These are phyloP conservation scores for Ethmia dodecea DNA, from an alignment of 2,888 invertebrate genomes.

Conservation along the genomic window DNA sequence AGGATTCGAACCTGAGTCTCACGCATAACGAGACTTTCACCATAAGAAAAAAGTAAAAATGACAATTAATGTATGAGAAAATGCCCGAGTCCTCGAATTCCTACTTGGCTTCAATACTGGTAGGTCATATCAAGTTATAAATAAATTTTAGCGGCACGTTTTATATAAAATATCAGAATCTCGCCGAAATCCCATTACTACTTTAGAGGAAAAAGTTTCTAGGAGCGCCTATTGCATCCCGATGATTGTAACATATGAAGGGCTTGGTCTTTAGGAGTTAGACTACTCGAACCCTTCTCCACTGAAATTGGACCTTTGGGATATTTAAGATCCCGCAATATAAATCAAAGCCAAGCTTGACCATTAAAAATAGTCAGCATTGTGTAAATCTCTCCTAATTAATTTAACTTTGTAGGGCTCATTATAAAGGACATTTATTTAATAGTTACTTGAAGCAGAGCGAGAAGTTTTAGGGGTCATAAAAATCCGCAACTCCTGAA, in stretches of 20 bases:
- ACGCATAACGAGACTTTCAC: too few relatives aligned
- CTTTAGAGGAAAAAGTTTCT: too few relatives aligned
- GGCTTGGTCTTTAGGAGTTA: slow-evolving; percentile 32
- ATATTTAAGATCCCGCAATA: slow-evolving; percentile 32
- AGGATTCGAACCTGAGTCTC: too few relatives aligned
- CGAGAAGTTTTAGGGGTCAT: slow-evolving; percentile 7
- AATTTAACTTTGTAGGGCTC: slow-evolving; percentile 5
- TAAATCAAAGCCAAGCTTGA: slow-evolving; percentile 19
- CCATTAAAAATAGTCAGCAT: neutral
- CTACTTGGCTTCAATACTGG: too few relatives aligned
- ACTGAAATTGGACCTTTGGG: slow-evolving; percentile 43
- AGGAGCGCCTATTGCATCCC: too few relatives aligned
- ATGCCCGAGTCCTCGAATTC: too few relatives aligned
- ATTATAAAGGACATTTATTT: slow-evolving; percentile 7
- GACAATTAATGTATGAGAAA: too few relatives aligned
- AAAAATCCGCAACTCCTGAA: slow-evolving; percentile 8
- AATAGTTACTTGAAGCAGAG: slow-evolving; percentile 2
- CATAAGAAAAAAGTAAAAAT: too few relatives aligned
- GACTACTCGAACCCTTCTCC: slow-evolving; percentile 42
- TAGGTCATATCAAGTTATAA: too few relatives aligned
- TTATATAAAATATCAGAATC: too few relatives aligned
- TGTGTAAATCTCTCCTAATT: neutral
- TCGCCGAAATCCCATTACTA: too few relatives aligned
- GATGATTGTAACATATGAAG: slow-evolving; percentile 50
- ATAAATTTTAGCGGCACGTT: too few relatives aligned